These are phyloP conservation scores for Armadillidium nasatum DNA, from an alignment of 1,140 invertebrate species.

Conservation along the genomic window DNA sequence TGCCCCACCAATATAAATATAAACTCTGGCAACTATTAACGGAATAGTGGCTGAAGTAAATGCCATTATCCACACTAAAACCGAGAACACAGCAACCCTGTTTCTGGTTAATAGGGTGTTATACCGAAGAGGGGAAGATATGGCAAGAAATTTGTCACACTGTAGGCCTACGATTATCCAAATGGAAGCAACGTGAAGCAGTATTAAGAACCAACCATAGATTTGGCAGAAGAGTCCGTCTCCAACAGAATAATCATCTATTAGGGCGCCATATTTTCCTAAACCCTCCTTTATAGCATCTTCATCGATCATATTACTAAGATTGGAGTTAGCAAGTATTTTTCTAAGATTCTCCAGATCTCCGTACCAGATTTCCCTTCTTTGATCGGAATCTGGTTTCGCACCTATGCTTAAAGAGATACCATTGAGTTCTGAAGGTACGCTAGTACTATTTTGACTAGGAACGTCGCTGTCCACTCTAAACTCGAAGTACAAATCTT, in stretches of 20 bases:
- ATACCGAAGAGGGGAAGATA: constrained; percentile 67
- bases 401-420: too few relatives aligned
- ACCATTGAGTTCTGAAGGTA: too few relatives aligned
- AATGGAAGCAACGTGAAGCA: constrained; percentile 66
- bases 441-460: too few relatives aligned
- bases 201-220: constrained; percentile 51
- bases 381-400: too few relatives aligned
- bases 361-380: too few relatives aligned
- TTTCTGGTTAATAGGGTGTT: constrained; percentile 57
- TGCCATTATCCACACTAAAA: constrained; percentile 49
- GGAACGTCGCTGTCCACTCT: too few relatives aligned
- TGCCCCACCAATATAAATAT: constrained; percentile 34
- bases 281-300: too few relatives aligned
- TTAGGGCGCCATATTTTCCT: too few relatives aligned
- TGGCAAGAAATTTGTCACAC: constrained; percentile 71
- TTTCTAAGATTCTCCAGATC: too few relatives aligned
- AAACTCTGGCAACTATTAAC: constrained; percentile 28
- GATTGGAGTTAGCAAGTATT: too few relatives aligned
- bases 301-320: too few relatives aligned
- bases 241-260: neutral
- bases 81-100: constrained; percentile 33
- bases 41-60: constrained; percentile 29
- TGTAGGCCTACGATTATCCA: constrained; percentile 76
- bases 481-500: too few relatives aligned
- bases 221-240: constrained; percentile 27